A percentile compares a stretch with the other conserved stretches of the same genome.
These are phyloP conservation scores for Cynodonichthys magdalenae DNA, from an alignment of 2,797 vertebrate species.

Conservation along the genomic window DNA sequence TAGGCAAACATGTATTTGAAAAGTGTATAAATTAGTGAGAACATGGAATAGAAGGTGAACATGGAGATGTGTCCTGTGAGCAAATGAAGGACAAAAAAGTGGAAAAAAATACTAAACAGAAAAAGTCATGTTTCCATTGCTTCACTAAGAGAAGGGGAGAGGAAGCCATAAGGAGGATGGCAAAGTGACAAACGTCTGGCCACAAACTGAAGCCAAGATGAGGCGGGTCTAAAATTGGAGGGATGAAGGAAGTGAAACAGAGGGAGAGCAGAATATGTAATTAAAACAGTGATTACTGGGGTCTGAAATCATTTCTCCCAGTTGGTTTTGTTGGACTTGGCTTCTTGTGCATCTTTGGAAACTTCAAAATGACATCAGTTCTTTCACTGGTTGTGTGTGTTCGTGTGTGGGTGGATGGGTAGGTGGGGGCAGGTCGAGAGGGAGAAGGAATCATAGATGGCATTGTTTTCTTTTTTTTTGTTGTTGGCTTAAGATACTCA, in stretches of 20 bases:
- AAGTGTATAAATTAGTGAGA: slow-evolving; percentile 24
- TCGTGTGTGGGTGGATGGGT: slow-evolving; percentile 1
- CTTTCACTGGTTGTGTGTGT: neutral
- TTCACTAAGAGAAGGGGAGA: slow-evolving; percentile 57
- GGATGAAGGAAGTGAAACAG: slow-evolving; percentile 22
- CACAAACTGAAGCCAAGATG: slow-evolving; percentile 61
- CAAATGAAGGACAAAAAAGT: slow-evolving; percentile 34
- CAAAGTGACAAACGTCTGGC: slow-evolving; percentile 75
- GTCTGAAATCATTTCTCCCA: slow-evolving; percentile 69
- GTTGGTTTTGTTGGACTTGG: slow-evolving; percentile 63
- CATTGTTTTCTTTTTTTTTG: neutral
- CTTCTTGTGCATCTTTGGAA: slow-evolving; percentile 48
- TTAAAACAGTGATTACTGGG: slow-evolving; percentile 70
- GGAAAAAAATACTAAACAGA: slow-evolving; percentile 54
- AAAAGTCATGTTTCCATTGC: slow-evolving; percentile 73
- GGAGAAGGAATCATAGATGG: neutral
- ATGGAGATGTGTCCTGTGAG: slow-evolving; percentile 13
- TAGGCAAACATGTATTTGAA: slow-evolving; percentile 13
- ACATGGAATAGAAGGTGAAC: slow-evolving; percentile 22
- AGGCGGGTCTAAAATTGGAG: slow-evolving; percentile 51
- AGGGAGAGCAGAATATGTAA: slow-evolving; percentile 60
- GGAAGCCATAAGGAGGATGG: slow-evolving; percentile 72
- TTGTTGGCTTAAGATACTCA: neutral
- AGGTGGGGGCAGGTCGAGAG: too few relatives aligned
- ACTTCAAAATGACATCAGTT: slow-evolving; percentile 60